Base-by-base conservation (phyloP, 2,888 invertebrate genomes). In the Eupithecia subumbrata region DNA sequence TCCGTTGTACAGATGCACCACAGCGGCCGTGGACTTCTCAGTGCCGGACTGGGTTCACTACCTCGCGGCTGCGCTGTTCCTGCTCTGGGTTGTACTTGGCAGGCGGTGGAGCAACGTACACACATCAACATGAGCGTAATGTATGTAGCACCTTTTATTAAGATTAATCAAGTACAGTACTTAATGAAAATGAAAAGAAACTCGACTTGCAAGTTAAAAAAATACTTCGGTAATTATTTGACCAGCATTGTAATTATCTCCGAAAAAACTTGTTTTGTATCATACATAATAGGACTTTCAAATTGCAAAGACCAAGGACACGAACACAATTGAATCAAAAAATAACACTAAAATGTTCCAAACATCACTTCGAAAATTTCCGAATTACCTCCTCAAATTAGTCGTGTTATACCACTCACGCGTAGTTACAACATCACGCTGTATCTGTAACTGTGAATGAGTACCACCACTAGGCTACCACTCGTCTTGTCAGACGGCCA, bases 1-100 rank as follows among this genome's bases (percentile, higher is more conserved):
- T 82, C 77, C 82, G 86, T 85, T 86, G 82, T 85, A 82, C 91
- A 94, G 95, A 91, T 94, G 95, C 81, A 94, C 93, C 67, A 94
- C 94, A 71, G 93, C 93, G 67, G 91, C 94, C 56, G 93, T 94
- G 91, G 94, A 95, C 82, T 84, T 93, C 80, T 88, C 93, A 56
- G 84, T 94, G 75, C 94, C 94, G 71, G 94, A 94, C 81, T 95
- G 95, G 95, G 88, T 88, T 79, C 95, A 95, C 87, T 95, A 92
- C 89, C 82, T 91, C 82, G 91, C 91, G 40, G 94, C 94, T 25
- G 90, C 85, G 60, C 83, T 94, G 75, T 95, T 95, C 85, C 87
- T 94, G 73, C 85, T 93, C 66, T 94, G 94, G 93, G 84, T 93
- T 80, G 87, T 91, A 70, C 85, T 92, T 78, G 92, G 94, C 71